Conservation (phyloP, 2,888 invertebrate species). For the Pterostichus madidus region DNA sequence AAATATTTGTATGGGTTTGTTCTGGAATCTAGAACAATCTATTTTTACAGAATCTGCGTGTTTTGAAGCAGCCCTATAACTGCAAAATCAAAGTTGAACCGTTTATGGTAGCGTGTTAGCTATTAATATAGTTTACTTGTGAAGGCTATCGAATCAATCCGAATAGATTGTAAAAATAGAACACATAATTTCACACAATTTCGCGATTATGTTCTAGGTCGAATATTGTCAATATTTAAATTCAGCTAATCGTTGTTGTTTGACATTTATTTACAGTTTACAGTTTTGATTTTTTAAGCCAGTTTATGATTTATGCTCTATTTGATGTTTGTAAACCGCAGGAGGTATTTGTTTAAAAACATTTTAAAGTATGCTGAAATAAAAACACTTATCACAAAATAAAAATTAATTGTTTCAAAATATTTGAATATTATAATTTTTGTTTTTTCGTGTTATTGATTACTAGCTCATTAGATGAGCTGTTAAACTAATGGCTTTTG, state of each 20-base stretch:
- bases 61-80: not conserved
- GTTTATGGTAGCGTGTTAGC: not conserved
- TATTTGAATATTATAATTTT: too few species aligned
- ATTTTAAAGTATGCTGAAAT: too few species aligned
- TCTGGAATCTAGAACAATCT: not conserved
- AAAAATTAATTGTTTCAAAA: too few species aligned
- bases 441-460: too few species aligned
- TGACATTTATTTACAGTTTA: not conserved
- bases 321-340: too few species aligned
- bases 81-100: slow-evolving; percentile 1
- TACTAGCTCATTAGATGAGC: too few species aligned
- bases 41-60: not conserved
- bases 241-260: not conserved
- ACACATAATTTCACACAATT: slow-evolving; percentile 7
- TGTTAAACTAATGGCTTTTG: too few species aligned
- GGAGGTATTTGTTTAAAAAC: too few species aligned
- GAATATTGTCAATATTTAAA: not conserved
- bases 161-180: not conserved
- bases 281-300: too few species aligned
- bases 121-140: not conserved
- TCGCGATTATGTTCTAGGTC: slow-evolving; percentile 13
- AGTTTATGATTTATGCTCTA: too few species aligned
- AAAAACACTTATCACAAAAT: too few species aligned
- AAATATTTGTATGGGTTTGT: too few species aligned
- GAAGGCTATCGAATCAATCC: not conserved